Conservation (phyloP, 2,888 invertebrate genomes). For the Brachynemurus nebulosus region DNA sequence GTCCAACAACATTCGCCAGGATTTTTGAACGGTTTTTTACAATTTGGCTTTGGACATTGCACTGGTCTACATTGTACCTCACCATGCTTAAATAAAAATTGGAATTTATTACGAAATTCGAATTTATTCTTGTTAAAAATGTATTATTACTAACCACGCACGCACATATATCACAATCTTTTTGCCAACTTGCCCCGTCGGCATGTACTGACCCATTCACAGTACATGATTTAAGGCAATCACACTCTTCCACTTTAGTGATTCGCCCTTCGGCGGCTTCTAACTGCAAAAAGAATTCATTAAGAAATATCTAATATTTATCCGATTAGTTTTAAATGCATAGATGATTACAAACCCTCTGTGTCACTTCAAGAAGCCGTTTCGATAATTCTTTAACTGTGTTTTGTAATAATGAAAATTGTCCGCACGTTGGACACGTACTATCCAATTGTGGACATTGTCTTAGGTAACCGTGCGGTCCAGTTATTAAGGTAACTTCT, state of each 20-base stretch:
- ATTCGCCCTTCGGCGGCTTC: conserved; percentile 66
- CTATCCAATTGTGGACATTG: conserved; percentile 79
- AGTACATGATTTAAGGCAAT: conserved; percentile 79
- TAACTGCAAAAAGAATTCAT: conserved; percentile 43
- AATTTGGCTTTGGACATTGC: conserved; percentile 61
- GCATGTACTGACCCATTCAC: conserved; percentile 67
- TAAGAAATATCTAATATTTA: background rate
- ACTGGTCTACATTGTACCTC: conserved; percentile 71
- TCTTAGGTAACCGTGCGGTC: conserved; percentile 71
- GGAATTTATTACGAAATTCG: background rate
- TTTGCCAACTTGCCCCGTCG: conserved; percentile 75
- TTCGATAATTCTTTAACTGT: conserved; percentile 68
- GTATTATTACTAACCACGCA: conserved; percentile 56
- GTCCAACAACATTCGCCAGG: conserved; percentile 74
- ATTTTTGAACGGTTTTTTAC: conserved; percentile 66
- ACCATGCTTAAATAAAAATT: conserved; percentile 51
- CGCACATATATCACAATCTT: conserved; percentile 75
- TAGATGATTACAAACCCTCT: conserved; percentile 68
- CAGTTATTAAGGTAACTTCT: conserved; percentile 73
- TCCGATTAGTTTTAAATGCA: background rate
- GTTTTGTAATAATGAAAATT: conserved; percentile 70
- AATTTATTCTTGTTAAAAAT: background rate
- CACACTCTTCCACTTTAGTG: conserved; percentile 70
- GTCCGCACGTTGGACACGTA: conserved; percentile 81
- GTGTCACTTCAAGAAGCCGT: conserved; percentile 67